These are phyloP conservation scores for Deilephila elpenor DNA, from an alignment of 2,888 invertebrate genomes.

Conservation along the genomic window DNA sequence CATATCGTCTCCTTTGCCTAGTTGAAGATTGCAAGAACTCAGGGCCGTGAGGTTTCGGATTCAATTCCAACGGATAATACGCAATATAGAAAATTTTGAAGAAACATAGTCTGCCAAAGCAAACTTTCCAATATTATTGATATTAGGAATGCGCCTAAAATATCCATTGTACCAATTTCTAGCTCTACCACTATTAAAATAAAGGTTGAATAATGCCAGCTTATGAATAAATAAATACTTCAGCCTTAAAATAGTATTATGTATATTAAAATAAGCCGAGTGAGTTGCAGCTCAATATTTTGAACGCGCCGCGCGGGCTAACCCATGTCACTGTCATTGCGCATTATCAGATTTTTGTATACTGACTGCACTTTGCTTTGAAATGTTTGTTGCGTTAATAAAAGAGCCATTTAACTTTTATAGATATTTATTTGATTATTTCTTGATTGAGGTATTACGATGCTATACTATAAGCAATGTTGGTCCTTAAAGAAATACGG, in stretches of 20 bases:
- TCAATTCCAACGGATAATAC: no score
- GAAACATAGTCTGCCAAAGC: no score
- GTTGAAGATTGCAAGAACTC: no score
- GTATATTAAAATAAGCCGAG: conserved; percentile 68
- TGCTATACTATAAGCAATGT: no score
- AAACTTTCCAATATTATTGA: no score
- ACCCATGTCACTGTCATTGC: conserved; percentile 78
- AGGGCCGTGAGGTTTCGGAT: no score
- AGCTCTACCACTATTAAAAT: no score
- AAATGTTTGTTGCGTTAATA: not conserved
- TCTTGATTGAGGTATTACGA: not conserved
- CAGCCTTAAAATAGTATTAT: not conserved
- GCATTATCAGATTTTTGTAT: conserved; percentile 72
- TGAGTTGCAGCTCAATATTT: conserved; percentile 70
- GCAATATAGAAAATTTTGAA: no score
- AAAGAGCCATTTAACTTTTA: not conserved
- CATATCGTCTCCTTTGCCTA: no score
- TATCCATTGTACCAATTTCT: no score
- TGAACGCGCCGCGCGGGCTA: conserved; percentile 67
- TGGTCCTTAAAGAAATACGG: no score
- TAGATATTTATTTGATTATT: not conserved
- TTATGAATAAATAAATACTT: not conserved
- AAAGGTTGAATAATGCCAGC: not conserved
- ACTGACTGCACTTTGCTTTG: conserved; percentile 65
- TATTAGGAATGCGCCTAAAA: no score